phyloP scores from a whole-genome alignment of 2,888 invertebrate genomes.

The Myopa testacea region DNA sequence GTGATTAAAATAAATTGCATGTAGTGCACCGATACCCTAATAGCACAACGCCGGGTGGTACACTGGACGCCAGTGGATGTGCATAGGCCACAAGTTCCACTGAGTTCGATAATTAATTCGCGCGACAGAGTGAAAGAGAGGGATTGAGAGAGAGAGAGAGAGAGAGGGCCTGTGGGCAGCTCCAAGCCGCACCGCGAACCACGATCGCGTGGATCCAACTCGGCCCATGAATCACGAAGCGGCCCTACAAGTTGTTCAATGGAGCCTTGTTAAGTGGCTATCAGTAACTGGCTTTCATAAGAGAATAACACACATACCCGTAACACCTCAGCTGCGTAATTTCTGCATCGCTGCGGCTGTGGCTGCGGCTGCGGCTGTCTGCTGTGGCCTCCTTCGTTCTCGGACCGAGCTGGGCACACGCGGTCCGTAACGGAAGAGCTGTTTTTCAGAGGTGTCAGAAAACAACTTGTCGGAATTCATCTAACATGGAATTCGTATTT shows the following conservation, averaged over 20 bases:
- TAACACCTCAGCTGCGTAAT: slow-evolving; percentile 37
- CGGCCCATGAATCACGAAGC: slow-evolving; percentile 42
- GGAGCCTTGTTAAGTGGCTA: slow-evolving; percentile 41
- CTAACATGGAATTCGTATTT: slow-evolving; percentile 70
- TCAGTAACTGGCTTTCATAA: slow-evolving; percentile 39
- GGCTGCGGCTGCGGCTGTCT: neutral
- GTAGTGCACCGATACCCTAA: slow-evolving; percentile 44
- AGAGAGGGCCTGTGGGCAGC: neutral
- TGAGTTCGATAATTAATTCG: slow-evolving; percentile 45
- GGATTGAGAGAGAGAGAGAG: neutral
- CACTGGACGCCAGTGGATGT: neutral
- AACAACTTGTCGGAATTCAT: slow-evolving; percentile 70
- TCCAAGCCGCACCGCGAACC: slow-evolving; percentile 3
- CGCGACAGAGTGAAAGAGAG: slow-evolving; percentile 22
- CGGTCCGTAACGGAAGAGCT: slow-evolving; percentile 45
- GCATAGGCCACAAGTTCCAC: slow-evolving; percentile 24
- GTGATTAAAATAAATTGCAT: slow-evolving; percentile 64
- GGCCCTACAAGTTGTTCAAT: slow-evolving; percentile 38
- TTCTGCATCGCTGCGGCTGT: slow-evolving; percentile 28
- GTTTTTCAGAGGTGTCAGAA: slow-evolving; percentile 68
- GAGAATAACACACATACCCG: slow-evolving; percentile 15
- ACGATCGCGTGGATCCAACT: slow-evolving; percentile 19
- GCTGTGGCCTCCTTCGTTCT: slow-evolving; percentile 1
- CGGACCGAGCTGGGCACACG: slow-evolving; percentile 15
- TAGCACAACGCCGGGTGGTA: slow-evolving; percentile 31